These are phyloP conservation scores for Chromoteleia sp. DNA, from an alignment of 2,888 invertebrate genomes.

Conservation along the genomic window DNA sequence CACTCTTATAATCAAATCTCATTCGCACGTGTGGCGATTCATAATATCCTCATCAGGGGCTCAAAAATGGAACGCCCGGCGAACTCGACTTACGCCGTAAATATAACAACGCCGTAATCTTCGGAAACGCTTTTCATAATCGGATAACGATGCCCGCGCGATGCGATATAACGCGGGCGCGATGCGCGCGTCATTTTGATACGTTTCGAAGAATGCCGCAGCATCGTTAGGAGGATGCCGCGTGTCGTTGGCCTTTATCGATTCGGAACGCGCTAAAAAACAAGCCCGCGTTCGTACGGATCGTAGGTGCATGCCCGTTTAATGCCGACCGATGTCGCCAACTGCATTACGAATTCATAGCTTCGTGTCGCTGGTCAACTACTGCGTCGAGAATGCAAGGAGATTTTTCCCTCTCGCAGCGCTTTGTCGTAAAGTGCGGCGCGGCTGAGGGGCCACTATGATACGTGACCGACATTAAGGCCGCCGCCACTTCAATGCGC, in stretches of 20 bases:
- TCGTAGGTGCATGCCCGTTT: conserved; percentile 63
- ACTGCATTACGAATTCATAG: conserved; percentile 71
- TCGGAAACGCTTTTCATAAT: conserved; percentile 48
- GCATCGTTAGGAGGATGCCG: conserved; percentile 40
- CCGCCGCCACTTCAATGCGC: conserved; percentile 64
- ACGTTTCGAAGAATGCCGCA: conserved; percentile 49
- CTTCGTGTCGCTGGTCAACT: conserved; percentile 69
- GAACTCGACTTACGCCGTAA: conserved; percentile 12
- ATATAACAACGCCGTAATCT: conserved; percentile 47
- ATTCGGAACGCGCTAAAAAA: conserved; percentile 64
- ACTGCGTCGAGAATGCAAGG: conserved; percentile 69
- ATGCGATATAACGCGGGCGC: conserved; percentile 35
- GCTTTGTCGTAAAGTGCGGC: conserved; percentile 72
- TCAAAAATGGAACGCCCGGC: conserved; percentile 22
- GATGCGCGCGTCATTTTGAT: conserved; percentile 41
- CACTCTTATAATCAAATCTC: conserved; percentile 29
- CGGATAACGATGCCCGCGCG: conserved; percentile 37
- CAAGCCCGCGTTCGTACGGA: conserved; percentile 58
- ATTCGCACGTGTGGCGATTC: conserved; percentile 34
- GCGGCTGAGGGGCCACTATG: conserved; percentile 71
- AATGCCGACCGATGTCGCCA: conserved; percentile 69
- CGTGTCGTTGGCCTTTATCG: conserved; percentile 65
- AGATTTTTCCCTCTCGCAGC: conserved; percentile 64
- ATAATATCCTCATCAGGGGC: conserved; percentile 19
- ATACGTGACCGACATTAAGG: conserved; percentile 78